A percentile compares a stretch with the other conserved stretches of the same genome.
phyloP scores from a whole-genome alignment of 2,888 invertebrate genomes.

The Tetragonisca angustula region DNA sequence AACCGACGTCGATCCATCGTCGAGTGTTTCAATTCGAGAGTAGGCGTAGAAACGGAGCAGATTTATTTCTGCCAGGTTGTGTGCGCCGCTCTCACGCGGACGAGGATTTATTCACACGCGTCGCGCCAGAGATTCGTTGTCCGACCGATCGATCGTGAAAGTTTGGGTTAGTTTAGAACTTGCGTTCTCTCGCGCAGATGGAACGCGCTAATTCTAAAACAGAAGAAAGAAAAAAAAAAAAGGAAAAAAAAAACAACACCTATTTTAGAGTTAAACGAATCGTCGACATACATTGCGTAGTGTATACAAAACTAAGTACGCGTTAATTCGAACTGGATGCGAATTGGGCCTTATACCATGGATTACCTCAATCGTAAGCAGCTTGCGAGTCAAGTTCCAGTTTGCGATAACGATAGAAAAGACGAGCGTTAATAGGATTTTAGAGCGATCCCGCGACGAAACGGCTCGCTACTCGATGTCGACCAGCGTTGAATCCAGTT shows the following conservation, averaged over 20 bases:
- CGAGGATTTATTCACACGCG: background rate
- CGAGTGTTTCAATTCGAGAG: no score
- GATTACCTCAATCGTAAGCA: conserved; percentile 72
- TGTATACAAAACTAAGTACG: conserved; percentile 51
- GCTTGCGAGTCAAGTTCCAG: conserved; percentile 63
- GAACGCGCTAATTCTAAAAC: conserved; percentile 44
- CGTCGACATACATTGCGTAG: conserved; percentile 30
- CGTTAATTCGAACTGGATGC: conserved; percentile 69
- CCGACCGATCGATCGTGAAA: conserved; percentile 6
- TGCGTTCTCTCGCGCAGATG: conserved; percentile 23
- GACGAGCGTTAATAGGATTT: conserved; percentile 42
- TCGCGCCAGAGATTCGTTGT: conserved; percentile 11
- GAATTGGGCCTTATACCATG: conserved; percentile 74
- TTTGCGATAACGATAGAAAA: conserved; percentile 48
- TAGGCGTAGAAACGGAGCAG: no score
- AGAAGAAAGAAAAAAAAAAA: no score
- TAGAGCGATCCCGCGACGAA: conserved; percentile 22
- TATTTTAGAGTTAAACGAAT: conserved; percentile 39
- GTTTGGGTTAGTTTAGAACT: background rate
- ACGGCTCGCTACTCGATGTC: conserved; percentile 26
- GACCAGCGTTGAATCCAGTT: conserved; percentile 2
- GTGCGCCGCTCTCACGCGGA: background rate
- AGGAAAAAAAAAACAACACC: background rate
- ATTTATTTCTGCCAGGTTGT: background rate
- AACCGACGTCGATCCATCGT: no score